Evolutionary conservation across 1,140 invertebrate genomes (phyloP).

Genomic region (Cryptotermes secundus): DNA sequence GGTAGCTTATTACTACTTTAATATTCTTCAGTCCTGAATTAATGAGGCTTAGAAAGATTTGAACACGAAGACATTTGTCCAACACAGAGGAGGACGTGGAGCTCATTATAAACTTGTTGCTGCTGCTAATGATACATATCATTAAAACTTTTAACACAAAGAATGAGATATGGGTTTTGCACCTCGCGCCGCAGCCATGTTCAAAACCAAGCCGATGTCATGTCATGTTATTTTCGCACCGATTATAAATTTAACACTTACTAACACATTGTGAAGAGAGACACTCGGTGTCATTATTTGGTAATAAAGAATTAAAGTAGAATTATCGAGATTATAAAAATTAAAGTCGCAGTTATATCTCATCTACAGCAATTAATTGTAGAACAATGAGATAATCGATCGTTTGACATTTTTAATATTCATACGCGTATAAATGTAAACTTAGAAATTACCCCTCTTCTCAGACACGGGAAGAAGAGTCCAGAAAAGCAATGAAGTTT

Average conservation of each 20-base stretch:
- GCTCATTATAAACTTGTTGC: not conserved
- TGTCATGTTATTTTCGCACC: not conserved
- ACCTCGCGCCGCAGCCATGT: not conserved
- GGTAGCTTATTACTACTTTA: too few species aligned
- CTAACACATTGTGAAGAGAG: not conserved
- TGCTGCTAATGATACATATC: not conserved
- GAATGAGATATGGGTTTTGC: not conserved
- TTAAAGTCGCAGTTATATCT: too few species aligned
- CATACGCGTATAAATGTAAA: too few species aligned
- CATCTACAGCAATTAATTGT: too few species aligned
- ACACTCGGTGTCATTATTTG: not conserved
- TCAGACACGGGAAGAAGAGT: too few species aligned
- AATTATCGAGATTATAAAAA: too few species aligned
- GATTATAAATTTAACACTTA: not conserved
- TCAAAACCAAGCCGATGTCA: not conserved
- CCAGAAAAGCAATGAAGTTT: too few species aligned
- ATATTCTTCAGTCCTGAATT: too few species aligned
- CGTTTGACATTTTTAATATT: too few species aligned
- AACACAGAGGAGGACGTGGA: not conserved
- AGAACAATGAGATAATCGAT: too few species aligned
- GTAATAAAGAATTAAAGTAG: too few species aligned
- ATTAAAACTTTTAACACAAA: conserved; percentile 15
- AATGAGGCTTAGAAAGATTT: not conserved
- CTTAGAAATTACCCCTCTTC: too few species aligned
- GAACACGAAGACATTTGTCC: not conserved